Percentiles rank a stretch among this genome's conserved stretches.
Evolutionary conservation across 2,113 vertebrate species (phyloP).

Genomic region (Takifugu flavidus): DNA sequence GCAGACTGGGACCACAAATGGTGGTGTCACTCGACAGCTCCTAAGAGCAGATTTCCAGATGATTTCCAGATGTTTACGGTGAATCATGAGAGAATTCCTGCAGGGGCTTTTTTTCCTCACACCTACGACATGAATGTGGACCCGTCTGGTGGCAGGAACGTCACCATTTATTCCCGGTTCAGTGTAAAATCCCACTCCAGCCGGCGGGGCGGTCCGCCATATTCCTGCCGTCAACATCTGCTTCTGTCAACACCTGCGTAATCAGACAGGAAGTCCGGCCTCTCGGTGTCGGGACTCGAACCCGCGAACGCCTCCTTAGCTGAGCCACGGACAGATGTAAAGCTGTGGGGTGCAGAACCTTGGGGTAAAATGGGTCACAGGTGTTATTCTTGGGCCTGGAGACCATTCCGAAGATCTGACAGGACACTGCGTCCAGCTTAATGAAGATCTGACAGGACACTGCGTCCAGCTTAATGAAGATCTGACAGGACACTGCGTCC

Average conservation of each 20-base stretch:
- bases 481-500: neutral
- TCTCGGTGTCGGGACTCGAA: slow-evolving; percentile 9
- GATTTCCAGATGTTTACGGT: neutral
- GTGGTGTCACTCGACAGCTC: too few species aligned
- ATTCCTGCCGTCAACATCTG: slow-evolving; percentile 35
- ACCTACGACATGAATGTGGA: slow-evolving; percentile 18
- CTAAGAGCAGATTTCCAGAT: neutral
- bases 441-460: neutral
- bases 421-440: neutral
- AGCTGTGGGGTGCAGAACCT: slow-evolving; percentile 39
- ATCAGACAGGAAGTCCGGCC: slow-evolving; percentile 22
- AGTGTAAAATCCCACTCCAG: slow-evolving; percentile 37
- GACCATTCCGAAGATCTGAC: neutral
- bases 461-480: too few species aligned
- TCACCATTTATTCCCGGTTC: slow-evolving; percentile 31
- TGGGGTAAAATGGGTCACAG: neutral
- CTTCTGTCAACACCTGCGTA: slow-evolving; percentile 27
- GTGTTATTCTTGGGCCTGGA: too few species aligned
- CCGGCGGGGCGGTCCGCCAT: slow-evolving; percentile 35
- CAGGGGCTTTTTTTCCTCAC: slow-evolving; percentile 13
- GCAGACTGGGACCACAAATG: too few species aligned
- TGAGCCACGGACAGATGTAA: slow-evolving; percentile 56
- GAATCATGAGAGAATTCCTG: neutral
- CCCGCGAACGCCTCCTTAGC: slow-evolving; percentile 33
- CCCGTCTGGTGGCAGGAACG: slow-evolving; percentile 30